Conservation (phyloP, 2,113 vertebrate genomes). For the Bucco capensis region DNA sequence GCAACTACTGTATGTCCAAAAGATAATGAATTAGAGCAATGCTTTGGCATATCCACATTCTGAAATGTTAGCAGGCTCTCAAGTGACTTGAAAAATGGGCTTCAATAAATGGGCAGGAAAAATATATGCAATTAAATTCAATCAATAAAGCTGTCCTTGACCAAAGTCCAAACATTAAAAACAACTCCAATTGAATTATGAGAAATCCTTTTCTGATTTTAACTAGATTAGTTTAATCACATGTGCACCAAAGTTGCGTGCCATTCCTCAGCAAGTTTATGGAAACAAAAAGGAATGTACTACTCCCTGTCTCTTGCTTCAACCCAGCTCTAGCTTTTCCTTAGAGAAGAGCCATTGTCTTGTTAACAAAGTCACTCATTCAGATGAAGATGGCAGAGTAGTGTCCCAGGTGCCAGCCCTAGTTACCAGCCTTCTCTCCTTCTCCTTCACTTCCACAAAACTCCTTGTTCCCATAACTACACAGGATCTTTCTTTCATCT, state of each 20-base stretch:
- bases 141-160: constrained; percentile 78
- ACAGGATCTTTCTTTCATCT: background rate
- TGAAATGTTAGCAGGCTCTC: constrained; percentile 75
- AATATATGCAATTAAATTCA: constrained; percentile 77
- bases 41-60: constrained; percentile 75
- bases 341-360: background rate
- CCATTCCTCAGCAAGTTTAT: constrained; percentile 33
- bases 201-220: constrained; percentile 71
- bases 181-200: constrained; percentile 73
- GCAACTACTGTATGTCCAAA: constrained; percentile 72
- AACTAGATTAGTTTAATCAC: constrained; percentile 69
- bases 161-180: constrained; percentile 72
- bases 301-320: background rate
- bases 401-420: background rate
- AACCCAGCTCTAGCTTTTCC: background rate
- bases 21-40: constrained; percentile 82
- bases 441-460: background rate
- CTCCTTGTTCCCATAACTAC: background rate
- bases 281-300: background rate
- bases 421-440: background rate
- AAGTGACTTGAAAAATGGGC: constrained; percentile 73
- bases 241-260: constrained; percentile 14
- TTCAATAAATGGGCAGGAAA: constrained; percentile 73
- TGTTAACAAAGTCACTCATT: background rate
- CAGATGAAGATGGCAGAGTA: background rate